phyloP scores from a whole-genome alignment of 2,888 invertebrate species.

The Tachina fera region DNA sequence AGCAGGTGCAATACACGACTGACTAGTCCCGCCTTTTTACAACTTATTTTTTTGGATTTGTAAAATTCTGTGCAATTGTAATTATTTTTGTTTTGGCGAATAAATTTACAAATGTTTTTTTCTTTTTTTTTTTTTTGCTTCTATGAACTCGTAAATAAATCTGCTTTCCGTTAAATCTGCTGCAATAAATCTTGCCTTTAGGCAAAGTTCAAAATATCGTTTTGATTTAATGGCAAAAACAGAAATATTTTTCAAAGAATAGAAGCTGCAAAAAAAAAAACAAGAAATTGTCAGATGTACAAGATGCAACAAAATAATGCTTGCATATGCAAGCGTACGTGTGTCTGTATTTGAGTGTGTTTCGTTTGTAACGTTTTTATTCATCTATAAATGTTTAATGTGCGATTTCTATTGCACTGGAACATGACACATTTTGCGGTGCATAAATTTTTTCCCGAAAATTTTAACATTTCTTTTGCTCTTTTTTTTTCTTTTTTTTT shows the following conservation, averaged over 20 bases:
- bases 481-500: slow-evolving; percentile 18
- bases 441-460: slow-evolving; percentile 51
- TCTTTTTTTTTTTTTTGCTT: background rate
- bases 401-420: slow-evolving; percentile 69
- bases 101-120: slow-evolving; percentile 14
- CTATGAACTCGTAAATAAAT: slow-evolving; percentile 47
- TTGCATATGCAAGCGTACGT: background rate
- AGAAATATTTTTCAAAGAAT: slow-evolving; percentile 21
- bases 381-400: slow-evolving; percentile 68
- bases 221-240: slow-evolving; percentile 52
- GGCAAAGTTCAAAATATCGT: slow-evolving; percentile 61
- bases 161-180: slow-evolving; percentile 34
- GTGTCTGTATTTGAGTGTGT: background rate
- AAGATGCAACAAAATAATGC: slow-evolving; percentile 39
- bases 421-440: slow-evolving; percentile 70
- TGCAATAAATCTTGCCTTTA: slow-evolving; percentile 53
- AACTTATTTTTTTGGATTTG: background rate
- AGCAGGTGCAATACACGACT: background rate
- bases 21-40: background rate
- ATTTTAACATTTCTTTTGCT: background rate
- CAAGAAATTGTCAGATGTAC: slow-evolving; percentile 17
- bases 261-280: background rate
- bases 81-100: background rate
- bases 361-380: slow-evolving; percentile 18
- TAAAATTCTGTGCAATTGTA: slow-evolving; percentile 10